These are phyloP conservation scores for Anguilla rostrata DNA, from an alignment of 2,113 vertebrate species.

Conservation along the genomic window DNA sequence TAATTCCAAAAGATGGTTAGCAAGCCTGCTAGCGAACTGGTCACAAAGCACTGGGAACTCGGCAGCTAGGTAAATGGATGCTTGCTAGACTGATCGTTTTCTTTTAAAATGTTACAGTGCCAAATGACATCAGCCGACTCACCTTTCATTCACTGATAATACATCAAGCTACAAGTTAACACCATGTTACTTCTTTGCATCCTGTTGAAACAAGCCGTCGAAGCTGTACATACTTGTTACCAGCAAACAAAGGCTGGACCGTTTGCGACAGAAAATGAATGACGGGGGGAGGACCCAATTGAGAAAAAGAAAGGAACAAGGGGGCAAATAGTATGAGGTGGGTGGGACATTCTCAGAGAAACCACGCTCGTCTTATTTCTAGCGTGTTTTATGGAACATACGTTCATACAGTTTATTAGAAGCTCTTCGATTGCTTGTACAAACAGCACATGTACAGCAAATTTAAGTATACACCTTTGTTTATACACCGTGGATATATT, in stretches of 20 bases:
- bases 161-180: neutral
- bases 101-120: too few species aligned
- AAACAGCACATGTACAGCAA: neutral
- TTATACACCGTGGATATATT: neutral
- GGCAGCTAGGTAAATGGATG: neutral
- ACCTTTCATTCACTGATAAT: neutral
- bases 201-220: neutral
- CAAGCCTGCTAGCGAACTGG: neutral
- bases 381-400: neutral
- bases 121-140: neutral
- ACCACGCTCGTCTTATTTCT: neutral
- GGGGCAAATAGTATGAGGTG: neutral
- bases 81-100: neutral
- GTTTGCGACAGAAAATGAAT: neutral
- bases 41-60: neutral
- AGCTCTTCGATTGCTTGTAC: neutral
- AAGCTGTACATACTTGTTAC: constrained; percentile 1
- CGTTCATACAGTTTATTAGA: neutral
- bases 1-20: neutral
- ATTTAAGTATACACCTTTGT: neutral
- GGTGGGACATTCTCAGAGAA: neutral
- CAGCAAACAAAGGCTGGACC: constrained; percentile 2
- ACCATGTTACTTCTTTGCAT: neutral
- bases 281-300: neutral
- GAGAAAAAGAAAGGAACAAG: neutral